These are phyloP conservation scores for Ammospiza caudacuta DNA, from an alignment of 2,113 vertebrate species.

Conservation along the genomic window DNA sequence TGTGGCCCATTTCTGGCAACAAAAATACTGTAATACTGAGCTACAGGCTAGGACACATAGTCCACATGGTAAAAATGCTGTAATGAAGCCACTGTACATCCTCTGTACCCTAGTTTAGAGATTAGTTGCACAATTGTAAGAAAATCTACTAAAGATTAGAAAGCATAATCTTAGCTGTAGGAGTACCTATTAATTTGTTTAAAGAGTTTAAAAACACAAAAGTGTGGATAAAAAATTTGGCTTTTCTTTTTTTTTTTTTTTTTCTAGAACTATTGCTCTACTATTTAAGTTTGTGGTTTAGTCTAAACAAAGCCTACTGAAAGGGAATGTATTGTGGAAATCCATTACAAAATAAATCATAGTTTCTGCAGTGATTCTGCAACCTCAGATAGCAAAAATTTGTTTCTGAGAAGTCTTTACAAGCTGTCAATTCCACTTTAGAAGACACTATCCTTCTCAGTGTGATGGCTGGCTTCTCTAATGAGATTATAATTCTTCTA, in stretches of 20 bases:
- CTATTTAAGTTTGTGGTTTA: not conserved
- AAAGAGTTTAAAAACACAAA: not conserved
- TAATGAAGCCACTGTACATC: not conserved
- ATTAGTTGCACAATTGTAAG: not conserved
- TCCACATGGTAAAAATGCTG: not conserved
- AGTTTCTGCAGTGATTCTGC: not conserved
- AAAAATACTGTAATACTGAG: not conserved
- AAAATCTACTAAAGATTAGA: not conserved
- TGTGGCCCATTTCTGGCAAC: not conserved
- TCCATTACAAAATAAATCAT: not conserved
- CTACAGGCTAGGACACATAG: not conserved
- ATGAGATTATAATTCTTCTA: not conserved
- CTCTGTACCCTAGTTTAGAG: not conserved
- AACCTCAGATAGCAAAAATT: not conserved
- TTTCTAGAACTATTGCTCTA: not conserved
- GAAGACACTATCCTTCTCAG: not conserved
- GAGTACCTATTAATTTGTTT: not conserved
- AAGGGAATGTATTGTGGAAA: not conserved
- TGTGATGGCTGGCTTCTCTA: not conserved
- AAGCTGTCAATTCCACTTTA: conserved; percentile 18
- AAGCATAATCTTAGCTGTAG: not conserved
- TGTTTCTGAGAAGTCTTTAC: not conserved
- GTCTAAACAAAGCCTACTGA: not conserved
- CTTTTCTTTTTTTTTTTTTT: not conserved
- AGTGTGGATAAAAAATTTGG: fast-evolving